A percentile compares a stretch with the other conserved stretches of the same genome.
Conservation (phyloP, 2,113 vertebrate species). For the Chionomys nivalis region DNA sequence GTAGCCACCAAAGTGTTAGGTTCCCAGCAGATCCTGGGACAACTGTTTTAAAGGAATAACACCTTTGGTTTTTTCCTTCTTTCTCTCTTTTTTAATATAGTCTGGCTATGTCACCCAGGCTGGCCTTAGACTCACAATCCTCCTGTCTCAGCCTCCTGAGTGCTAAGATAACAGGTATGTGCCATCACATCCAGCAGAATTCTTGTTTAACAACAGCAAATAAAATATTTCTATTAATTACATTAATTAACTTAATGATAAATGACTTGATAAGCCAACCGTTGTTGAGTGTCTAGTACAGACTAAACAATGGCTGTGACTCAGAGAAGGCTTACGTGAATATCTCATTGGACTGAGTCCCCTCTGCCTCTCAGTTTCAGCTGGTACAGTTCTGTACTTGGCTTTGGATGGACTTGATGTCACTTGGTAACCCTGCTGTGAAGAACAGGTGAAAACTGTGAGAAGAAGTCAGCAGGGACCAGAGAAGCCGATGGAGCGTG, state of each 20-base stretch:
- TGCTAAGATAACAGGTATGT: not conserved
- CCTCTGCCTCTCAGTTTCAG: not conserved
- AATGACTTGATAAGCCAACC: not conserved
- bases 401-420: not conserved
- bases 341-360: not conserved
- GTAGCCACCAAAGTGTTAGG: not conserved
- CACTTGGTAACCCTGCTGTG: not conserved
- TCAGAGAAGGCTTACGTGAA: not conserved
- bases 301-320: not conserved
- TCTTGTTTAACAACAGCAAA: not conserved
- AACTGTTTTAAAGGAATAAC: not conserved
- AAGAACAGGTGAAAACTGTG: constrained; percentile 15
- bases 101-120: not conserved
- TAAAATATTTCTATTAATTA: constrained; percentile 28
- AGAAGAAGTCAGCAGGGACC: not conserved
- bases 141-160: not conserved
- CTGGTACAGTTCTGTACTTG: not conserved
- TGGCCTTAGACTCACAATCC: not conserved
- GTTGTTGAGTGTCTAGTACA: not conserved
- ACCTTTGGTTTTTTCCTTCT: not conserved
- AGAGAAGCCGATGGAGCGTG: not conserved
- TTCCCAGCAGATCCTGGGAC: not conserved
- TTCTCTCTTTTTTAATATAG: not conserved
- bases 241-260: not conserved
- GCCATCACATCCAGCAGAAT: not conserved